Conservation (phyloP, 1,140 invertebrate genomes). For the Anoplolepis gracilipes region DNA sequence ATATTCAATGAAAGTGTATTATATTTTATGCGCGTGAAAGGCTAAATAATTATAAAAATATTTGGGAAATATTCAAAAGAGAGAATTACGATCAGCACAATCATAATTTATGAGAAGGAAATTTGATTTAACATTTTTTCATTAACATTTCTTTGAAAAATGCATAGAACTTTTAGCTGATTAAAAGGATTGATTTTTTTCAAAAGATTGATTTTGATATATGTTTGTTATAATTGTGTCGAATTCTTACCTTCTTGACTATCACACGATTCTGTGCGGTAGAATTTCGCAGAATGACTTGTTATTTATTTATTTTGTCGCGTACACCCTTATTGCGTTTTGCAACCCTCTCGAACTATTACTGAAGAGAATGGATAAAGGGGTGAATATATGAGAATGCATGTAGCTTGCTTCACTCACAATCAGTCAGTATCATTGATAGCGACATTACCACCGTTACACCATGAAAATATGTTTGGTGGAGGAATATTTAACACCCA, state of each 20-base stretch:
- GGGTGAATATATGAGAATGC: conserved; percentile 65
- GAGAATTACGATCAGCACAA: background rate
- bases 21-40: background rate
- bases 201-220: background rate
- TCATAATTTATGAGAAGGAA: background rate
- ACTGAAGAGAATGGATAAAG: conserved; percentile 48
- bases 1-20: background rate
- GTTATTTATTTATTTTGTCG: conserved; percentile 51
- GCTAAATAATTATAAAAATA: background rate
- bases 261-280: conserved; percentile 9
- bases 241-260: background rate
- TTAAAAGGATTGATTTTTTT: background rate
- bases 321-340: conserved; percentile 47
- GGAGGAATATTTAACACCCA: background rate
- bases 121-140: background rate
- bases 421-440: conserved; percentile 53
- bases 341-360: conserved; percentile 66
- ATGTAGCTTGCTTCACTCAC: conserved; percentile 23
- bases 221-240: background rate
- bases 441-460: background rate
- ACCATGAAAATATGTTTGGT: conserved; percentile 18
- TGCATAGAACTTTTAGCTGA: background rate
- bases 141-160: background rate
- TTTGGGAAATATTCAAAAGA: background rate
- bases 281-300: conserved; percentile 64